Conservation (phyloP, 1,140 invertebrate genomes). For the Chironomus striatipennis region DNA sequence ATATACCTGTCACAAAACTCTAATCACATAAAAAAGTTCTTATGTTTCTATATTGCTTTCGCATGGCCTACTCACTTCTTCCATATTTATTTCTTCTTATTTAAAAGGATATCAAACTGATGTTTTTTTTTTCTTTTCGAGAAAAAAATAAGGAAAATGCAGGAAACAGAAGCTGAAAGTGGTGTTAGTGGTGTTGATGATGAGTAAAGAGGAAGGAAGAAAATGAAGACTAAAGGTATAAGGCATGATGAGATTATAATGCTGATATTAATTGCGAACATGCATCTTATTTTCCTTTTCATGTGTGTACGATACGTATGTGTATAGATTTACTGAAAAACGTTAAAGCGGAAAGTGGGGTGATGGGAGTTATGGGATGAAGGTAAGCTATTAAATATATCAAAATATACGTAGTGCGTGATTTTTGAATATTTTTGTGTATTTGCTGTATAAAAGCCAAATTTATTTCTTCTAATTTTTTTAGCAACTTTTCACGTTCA, state of each 20-base stretch:
- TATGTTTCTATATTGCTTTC: background rate
- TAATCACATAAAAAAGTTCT: slow-evolving; percentile 10
- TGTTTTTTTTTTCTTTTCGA: too few relatives aligned
- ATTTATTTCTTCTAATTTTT: slow-evolving; percentile 19
- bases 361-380: background rate
- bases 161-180: too few relatives aligned
- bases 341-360: too few relatives aligned
- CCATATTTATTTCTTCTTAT: background rate
- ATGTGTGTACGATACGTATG: background rate
- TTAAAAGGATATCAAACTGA: background rate
- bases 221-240: too few relatives aligned
- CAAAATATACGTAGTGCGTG: background rate
- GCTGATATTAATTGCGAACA: slow-evolving; percentile 8
- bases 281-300: background rate
- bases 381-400: slow-evolving; percentile 4
- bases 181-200: too few relatives aligned
- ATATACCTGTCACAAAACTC: slow-evolving; percentile 22
- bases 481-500: background rate
- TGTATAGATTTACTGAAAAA: background rate
- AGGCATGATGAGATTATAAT: slow-evolving; percentile 11
- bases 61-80: background rate
- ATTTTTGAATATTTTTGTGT: background rate
- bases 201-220: too few relatives aligned
- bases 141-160: too few relatives aligned
- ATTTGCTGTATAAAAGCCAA: background rate